Evolutionary conservation across 2,888 invertebrate species (phyloP).

Genomic region (Clivina fossor): DNA sequence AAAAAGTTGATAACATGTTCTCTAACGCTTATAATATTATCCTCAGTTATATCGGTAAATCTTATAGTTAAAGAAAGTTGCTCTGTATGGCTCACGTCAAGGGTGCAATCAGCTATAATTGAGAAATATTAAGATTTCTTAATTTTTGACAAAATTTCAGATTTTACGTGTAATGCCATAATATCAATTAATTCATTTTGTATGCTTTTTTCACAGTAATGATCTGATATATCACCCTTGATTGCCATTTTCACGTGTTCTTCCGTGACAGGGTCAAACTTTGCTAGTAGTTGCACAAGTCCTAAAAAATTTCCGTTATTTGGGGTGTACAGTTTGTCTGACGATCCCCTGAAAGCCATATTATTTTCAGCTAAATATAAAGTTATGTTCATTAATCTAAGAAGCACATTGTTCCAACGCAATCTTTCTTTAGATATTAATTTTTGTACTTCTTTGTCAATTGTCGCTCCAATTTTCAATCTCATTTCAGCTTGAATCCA

Average conservation of each 20-base stretch:
- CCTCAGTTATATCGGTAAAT: conserved; percentile 36
- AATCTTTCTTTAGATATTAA: conserved; percentile 41
- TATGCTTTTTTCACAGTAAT: conserved; percentile 46
- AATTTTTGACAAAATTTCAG: conserved; percentile 40
- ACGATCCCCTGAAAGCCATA: conserved; percentile 44
- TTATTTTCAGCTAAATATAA: conserved; percentile 44
- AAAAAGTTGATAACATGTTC: conserved; percentile 36
- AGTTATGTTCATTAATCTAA: conserved; percentile 44
- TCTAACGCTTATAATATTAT: conserved; percentile 38
- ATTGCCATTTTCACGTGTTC: conserved; percentile 44
- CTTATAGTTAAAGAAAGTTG: conserved; percentile 44
- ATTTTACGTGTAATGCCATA: no score
- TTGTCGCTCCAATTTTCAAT: conserved; percentile 38
- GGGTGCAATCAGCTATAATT: conserved; percentile 39
- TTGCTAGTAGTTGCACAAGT: conserved; percentile 45
- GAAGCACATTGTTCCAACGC: conserved; percentile 43
- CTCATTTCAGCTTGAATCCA: no score
- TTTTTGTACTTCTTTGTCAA: conserved; percentile 45
- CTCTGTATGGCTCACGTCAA: conserved; percentile 44
- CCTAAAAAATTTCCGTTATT: conserved; percentile 46
- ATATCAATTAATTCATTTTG: no score
- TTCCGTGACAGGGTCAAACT: conserved; percentile 46
- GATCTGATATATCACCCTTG: conserved; percentile 42
- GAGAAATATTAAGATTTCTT: conserved; percentile 43
- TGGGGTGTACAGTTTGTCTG: conserved; percentile 44